phyloP scores from a whole-genome alignment of 2,888 invertebrate genomes.

The Pimpla rufipes region DNA sequence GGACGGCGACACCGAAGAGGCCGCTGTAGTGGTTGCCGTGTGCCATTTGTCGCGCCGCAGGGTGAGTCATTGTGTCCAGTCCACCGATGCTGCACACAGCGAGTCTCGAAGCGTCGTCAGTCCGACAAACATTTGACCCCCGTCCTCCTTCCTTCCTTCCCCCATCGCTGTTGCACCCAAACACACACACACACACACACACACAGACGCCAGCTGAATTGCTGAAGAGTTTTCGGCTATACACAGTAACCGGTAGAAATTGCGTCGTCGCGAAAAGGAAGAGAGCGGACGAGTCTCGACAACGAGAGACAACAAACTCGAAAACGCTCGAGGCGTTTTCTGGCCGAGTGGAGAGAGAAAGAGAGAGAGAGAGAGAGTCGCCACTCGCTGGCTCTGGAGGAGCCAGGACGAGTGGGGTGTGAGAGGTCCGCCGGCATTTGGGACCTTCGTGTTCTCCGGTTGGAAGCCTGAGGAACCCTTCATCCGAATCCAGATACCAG shows the following conservation, averaged over 20 bases:
- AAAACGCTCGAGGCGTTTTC: slow-evolving; percentile 49
- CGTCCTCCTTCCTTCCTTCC: background rate
- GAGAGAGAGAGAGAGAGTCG: slow-evolving; percentile 42
- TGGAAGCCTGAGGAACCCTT: slow-evolving; percentile 21
- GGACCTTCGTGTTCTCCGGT: background rate
- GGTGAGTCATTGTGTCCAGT: slow-evolving; percentile 59
- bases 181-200: no score
- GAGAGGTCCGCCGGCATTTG: slow-evolving; percentile 39
- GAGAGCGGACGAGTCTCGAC: slow-evolving; percentile 31
- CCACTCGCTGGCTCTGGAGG: slow-evolving; percentile 25
- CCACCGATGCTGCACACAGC: slow-evolving; percentile 12
- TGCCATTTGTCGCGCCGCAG: slow-evolving; percentile 36
- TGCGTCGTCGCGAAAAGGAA: slow-evolving; percentile 37
- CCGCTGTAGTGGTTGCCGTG: slow-evolving; percentile 6
- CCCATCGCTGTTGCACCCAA: slow-evolving; percentile 15
- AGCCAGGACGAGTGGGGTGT: slow-evolving; percentile 37
- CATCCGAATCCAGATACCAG: slow-evolving; percentile 11
- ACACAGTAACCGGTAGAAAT: slow-evolving; percentile 15
- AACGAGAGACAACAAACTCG: slow-evolving; percentile 45
- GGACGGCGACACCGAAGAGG: background rate
- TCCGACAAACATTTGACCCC: slow-evolving; percentile 62
- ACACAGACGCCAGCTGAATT: no score
- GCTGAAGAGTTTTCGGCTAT: slow-evolving; percentile 20
- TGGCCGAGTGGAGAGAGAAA: slow-evolving; percentile 48
- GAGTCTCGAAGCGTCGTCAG: slow-evolving; percentile 14